phyloP scores from a whole-genome alignment of 2,888 invertebrate genomes.

The Stenotaenia linearis region DNA sequence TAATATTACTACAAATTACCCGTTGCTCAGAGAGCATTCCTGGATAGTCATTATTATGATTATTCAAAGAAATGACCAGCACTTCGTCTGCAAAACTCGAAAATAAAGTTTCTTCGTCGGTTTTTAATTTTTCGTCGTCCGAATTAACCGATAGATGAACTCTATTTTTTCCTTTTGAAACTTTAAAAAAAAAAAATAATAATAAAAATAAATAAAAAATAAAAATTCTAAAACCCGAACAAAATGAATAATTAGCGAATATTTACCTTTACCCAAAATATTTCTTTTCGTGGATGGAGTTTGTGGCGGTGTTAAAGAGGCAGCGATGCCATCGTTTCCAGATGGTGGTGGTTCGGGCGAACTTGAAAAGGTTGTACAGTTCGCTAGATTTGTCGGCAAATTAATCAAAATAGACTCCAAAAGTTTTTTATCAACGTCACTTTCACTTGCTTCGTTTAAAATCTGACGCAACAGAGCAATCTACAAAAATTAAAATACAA shows the following conservation, averaged over 20 bases:
- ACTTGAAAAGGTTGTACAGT: slow-evolving; percentile 30
- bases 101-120: slow-evolving; percentile 30
- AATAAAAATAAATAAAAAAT: too few species aligned
- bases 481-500: slow-evolving; percentile 44
- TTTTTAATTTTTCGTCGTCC: slow-evolving; percentile 10
- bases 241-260: too few species aligned
- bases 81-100: slow-evolving; percentile 48
- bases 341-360: background rate
- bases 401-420: slow-evolving; percentile 47
- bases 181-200: background rate
- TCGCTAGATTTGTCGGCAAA: slow-evolving; percentile 42
- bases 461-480: slow-evolving; percentile 47
- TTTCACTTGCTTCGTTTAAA: slow-evolving; percentile 41
- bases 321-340: slow-evolving; percentile 34
- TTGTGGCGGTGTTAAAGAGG: slow-evolving; percentile 39
- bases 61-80: slow-evolving; percentile 63
- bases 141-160: background rate
- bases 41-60: slow-evolving; percentile 57
- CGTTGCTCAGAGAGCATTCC: slow-evolving; percentile 64
- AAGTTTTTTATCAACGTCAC: slow-evolving; percentile 44
- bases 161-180: background rate
- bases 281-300: slow-evolving; percentile 44
- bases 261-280: slow-evolving; percentile 37
- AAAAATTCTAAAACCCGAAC: too few species aligned
- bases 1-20: too few species aligned